Base-by-base conservation (phyloP, 2,797 vertebrate genomes). In the Silurus aristotelis region DNA sequence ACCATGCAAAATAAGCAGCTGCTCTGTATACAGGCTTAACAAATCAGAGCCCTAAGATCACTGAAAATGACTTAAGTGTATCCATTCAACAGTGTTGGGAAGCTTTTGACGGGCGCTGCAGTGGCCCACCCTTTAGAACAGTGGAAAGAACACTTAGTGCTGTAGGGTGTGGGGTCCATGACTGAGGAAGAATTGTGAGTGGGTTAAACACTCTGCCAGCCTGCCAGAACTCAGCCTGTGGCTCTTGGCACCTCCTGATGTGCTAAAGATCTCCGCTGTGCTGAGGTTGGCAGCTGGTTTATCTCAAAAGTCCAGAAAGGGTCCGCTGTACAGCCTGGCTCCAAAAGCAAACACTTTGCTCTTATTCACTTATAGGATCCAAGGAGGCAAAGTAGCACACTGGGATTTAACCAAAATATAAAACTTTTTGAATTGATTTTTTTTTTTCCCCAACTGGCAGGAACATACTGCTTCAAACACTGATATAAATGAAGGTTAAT, bases 171-270 rank as follows among this genome's bases (percentile, higher is more conserved):
- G 85, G 88, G 89, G 92, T 82, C 87, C 4, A 91, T 91, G 89
- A 94, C 94, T 94, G 91, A 94, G 93, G 87, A 91, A 86, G 84
- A 92, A 91, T 92, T 95, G 94, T 94, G 91, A 90, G 89, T 83
- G 9, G 25, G 89, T 92, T 93, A 85, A 87, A 87, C 55, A 89
- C 90, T 80, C 89, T 89, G 89, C 90, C 92, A 91, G 91, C 92
- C 92, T 87, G 84, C 89, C 86, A 83, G 89, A 91, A 91, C 91
- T 87, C 84, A 67, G 91, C 90, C 92, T 92, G 93, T 93, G 91
- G 93, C 90, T 94, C 91, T 93, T 95, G 93, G 94, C 95, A 94
- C 92, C 91, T 89, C 89, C 27, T 68, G 87, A 88, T 85, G 60
- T 87, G 89, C 88, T 87, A 89, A 90, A 80, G 86, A 85, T 89